phyloP scores from a whole-genome alignment of 2,113 vertebrate species.

The Sapayoa aenigma region DNA sequence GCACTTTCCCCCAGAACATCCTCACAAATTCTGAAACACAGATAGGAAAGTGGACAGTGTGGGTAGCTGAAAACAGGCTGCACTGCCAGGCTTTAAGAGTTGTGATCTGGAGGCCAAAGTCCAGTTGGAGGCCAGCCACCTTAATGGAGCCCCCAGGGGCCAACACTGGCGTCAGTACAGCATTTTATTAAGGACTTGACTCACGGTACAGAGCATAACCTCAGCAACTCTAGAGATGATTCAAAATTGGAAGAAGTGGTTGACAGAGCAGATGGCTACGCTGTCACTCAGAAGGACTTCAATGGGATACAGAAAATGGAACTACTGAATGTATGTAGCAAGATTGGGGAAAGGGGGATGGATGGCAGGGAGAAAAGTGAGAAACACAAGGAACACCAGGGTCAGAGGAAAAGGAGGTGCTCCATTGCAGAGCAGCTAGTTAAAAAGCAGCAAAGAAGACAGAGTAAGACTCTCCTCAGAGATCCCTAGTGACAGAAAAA shows the following conservation, averaged over 20 bases:
- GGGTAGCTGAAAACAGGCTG: background rate
- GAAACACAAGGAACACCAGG: background rate
- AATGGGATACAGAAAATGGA: background rate
- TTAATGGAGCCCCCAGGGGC: background rate
- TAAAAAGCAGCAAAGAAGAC: background rate
- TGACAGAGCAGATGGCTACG: background rate
- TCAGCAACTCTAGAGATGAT: background rate
- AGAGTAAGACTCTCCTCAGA: background rate
- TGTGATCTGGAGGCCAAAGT: background rate
- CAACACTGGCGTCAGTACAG: background rate
- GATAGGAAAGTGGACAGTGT: background rate
- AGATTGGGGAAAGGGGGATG: background rate
- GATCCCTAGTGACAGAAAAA: background rate
- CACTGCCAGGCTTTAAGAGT: background rate
- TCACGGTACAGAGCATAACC: background rate
- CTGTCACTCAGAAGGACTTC: background rate
- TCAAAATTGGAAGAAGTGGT: background rate
- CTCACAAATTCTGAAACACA: background rate
- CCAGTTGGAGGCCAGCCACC: background rate
- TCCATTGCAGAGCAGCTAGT: background rate
- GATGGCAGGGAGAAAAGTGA: background rate
- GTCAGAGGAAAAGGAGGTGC: background rate
- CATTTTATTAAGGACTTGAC: background rate
- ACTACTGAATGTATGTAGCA: background rate
- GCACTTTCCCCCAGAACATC: background rate